Conservation (phyloP, 2,113 vertebrate genomes). For the Megaleporinus macrocephalus region DNA sequence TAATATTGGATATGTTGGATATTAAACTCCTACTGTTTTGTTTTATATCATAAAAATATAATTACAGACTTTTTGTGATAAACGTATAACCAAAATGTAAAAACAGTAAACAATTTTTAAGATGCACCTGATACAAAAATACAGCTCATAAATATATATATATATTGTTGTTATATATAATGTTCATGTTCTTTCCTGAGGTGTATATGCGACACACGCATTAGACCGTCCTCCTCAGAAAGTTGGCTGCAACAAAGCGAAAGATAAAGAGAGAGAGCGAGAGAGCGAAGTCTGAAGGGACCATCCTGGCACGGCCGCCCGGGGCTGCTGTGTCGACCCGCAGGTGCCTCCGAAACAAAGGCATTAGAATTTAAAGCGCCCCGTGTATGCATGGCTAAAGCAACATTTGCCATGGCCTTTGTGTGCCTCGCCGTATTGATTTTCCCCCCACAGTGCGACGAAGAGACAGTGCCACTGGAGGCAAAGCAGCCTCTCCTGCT, state of each 20-base stretch:
- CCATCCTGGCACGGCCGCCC: constrained; percentile 21
- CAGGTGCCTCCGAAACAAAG: constrained; percentile 46
- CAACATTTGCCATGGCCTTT: constrained; percentile 13
- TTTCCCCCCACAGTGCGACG: constrained; percentile 1
- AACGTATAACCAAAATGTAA: too few species aligned
- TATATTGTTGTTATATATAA: too few species aligned
- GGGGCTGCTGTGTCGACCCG: constrained; percentile 46
- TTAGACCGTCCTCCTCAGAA: background rate
- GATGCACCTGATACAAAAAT: too few species aligned
- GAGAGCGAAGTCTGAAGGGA: constrained; percentile 17
- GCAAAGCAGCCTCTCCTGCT: background rate
- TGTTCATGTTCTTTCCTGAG: background rate
- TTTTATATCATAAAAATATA: too few species aligned
- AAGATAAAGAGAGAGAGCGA: constrained; percentile 6
- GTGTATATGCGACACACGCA: background rate
- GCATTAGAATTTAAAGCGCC: constrained; percentile 44
- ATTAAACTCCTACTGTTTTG: too few species aligned
- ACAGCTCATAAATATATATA: too few species aligned
- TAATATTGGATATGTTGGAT: too few species aligned
- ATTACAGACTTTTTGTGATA: too few species aligned
- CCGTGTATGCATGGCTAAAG: constrained; percentile 30
- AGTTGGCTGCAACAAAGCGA: background rate
- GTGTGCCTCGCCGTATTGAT: constrained; percentile 22
- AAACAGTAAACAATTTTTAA: too few species aligned
- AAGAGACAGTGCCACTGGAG: background rate